phyloP scores from a whole-genome alignment of 2,113 vertebrate species.

The Chlorocebus sabaeus region DNA sequence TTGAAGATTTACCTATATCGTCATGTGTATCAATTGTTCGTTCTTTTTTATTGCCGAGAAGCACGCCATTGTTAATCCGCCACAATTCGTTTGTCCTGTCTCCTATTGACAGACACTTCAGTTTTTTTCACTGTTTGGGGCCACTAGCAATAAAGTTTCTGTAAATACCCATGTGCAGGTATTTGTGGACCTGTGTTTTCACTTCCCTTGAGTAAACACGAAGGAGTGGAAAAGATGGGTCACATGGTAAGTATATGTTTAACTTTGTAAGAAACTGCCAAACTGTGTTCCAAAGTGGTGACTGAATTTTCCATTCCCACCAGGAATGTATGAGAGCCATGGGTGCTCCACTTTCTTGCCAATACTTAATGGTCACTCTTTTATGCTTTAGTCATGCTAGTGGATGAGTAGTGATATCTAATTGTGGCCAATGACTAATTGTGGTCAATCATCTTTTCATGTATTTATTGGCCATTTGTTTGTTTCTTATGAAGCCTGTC shows the following conservation, averaged over 20 bases:
- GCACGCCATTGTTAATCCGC: not conserved
- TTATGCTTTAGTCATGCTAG: not conserved
- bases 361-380: not conserved
- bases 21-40: rapidly evolving
- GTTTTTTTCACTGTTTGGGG: not conserved
- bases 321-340: not conserved
- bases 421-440: not conserved
- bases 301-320: not conserved
- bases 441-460: not conserved
- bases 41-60: not conserved
- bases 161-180: not conserved
- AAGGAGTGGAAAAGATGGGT: not conserved
- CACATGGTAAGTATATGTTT: not conserved
- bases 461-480: not conserved
- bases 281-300: not conserved
- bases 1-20: not conserved
- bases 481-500: not conserved
- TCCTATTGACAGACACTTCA: not conserved
- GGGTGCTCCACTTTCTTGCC: not conserved
- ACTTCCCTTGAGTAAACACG: not conserved
- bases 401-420: not conserved
- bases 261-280: not conserved
- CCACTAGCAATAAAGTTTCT: not conserved
- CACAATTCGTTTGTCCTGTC: not conserved
- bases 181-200: not conserved